Evolutionary conservation across 64 coral and sea anemone genomes (phyloP), one percentile per base, ranked within the genome.

Genomic region (Orbicella faveolata): DNA sequence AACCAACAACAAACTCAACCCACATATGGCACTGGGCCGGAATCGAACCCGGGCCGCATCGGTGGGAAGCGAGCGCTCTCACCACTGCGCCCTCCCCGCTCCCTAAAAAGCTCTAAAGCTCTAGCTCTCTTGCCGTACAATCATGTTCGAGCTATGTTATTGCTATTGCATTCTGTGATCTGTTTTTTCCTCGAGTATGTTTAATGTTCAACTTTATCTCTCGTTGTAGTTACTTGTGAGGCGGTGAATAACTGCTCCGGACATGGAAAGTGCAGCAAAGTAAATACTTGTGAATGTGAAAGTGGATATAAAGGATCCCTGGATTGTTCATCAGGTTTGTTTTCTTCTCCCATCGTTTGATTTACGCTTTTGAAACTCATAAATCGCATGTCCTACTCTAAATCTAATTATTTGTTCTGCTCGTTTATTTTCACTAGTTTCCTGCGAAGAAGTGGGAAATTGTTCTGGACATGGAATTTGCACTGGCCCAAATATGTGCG

Each of bases 381-480:
- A 6, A n/a, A n/a, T 69, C 23, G n/a, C 8, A n/a, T 21, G 0
- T 23, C 0, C 4, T 9, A n/a, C 14, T 78, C 76, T 78, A 10
- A 78, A 44, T 41, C 41, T 78, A 15, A 20, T 78, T 78, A 17
- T 52, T 78, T 52, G 37, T 52, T 78, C 14, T 74, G 34, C 15
- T 69, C 0, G 23, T 23, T 75, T 25, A 65, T 63, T 3, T 67
- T 30, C 0, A 69, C 23, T 37, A 95, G 93, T 86, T 26, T 91
- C 93, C 30, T 95, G 93, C 20, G 84, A 81, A n/a, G 37, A 88
- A n/a, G 84, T 95, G 18, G 77, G 52, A 16, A 91, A 91, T 61
- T 95, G 93, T 63, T 95, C 93, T 9, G 18, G 44, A 61, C 84
- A 12, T 21, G 93, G 93, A n/a, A 91, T 78, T 51, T 95, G 93